Percentiles rank a stretch among this genome's conserved stretches.
phyloP scores from a whole-genome alignment of 2,797 vertebrate genomes.

The Smutsia gigantea region DNA sequence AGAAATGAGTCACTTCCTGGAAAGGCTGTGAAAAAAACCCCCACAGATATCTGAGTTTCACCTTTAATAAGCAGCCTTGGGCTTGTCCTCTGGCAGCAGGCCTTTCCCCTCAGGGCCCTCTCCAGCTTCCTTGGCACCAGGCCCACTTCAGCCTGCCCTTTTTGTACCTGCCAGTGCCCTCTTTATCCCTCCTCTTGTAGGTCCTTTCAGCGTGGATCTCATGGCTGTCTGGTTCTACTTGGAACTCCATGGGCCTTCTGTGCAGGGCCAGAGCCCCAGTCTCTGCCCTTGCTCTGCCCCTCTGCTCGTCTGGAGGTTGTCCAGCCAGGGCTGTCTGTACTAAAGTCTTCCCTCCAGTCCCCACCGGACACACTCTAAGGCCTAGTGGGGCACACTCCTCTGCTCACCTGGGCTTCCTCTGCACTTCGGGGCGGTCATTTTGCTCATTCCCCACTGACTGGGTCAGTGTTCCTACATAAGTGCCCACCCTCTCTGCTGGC shows the following conservation, averaged over 20 bases:
- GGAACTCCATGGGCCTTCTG: not conserved
- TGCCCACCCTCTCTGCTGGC: not conserved
- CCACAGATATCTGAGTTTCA: not conserved
- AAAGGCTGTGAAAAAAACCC: not conserved
- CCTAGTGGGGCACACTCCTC: not conserved
- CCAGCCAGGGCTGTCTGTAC: not conserved
- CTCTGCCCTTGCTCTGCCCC: not conserved
- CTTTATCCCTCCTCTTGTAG: not conserved
- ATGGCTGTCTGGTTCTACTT: not conserved
- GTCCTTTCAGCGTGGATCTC: not conserved
- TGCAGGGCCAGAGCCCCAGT: not conserved
- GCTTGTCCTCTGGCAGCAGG: not conserved
- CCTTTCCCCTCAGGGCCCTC: not conserved
- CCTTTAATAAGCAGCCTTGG: not conserved
- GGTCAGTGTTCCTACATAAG: not conserved
- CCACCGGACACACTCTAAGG: not conserved
- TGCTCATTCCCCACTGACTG: not conserved
- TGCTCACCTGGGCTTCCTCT: not conserved
- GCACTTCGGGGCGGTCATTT: not conserved
- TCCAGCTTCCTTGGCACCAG: not conserved
- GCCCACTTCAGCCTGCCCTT: not conserved
- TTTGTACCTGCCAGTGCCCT: not conserved
- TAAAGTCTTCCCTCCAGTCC: not conserved
- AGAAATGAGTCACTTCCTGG: not conserved
- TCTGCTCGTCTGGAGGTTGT: too few relatives aligned